Conservation (phyloP, 2,888 invertebrate genomes). For the Liposcelis brunnea region DNA sequence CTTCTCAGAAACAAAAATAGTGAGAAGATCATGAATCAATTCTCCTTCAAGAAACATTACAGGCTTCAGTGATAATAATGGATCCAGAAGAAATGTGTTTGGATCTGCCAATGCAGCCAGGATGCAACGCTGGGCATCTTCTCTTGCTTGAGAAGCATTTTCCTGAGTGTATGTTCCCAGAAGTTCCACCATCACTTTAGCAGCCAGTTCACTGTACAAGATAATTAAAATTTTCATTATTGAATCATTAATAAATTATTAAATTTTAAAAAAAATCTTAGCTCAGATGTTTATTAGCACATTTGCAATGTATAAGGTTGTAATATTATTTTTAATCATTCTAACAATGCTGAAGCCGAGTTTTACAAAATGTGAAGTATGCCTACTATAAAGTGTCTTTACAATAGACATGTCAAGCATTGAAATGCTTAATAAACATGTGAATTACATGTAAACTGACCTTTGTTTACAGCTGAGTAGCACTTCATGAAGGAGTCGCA, state of each 20-base stretch:
- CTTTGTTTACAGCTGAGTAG: conserved; percentile 71
- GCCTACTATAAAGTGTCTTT: too few relatives aligned
- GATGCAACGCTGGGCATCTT: conserved; percentile 94
- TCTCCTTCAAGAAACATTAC: conserved; percentile 90
- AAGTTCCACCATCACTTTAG: conserved; percentile 93
- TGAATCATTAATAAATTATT: conserved; percentile 9
- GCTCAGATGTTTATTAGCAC: too few relatives aligned
- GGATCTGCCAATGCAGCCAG: conserved; percentile 90
- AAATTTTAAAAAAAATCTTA: conserved; percentile 6
- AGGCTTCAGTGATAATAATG: conserved; percentile 80
- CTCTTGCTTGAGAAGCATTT: conserved; percentile 89
- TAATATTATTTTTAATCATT: too few relatives aligned
- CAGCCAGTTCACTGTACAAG: conserved; percentile 61
- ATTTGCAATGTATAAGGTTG: too few relatives aligned
- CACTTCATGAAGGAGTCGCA: conserved; percentile 76
- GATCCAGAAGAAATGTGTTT: conserved; percentile 87
- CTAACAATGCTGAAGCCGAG: too few relatives aligned
- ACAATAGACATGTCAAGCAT: neutral
- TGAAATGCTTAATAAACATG: neutral
- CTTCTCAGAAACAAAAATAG: conserved; percentile 90
- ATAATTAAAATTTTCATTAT: too few relatives aligned
- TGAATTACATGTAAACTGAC: conserved; percentile 31
- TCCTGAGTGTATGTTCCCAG: conserved; percentile 93
- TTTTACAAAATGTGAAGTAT: too few relatives aligned
- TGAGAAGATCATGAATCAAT: conserved; percentile 81